A percentile compares a stretch with the other conserved stretches of the same genome.
Conservation (phyloP, 2,888 invertebrate genomes). For the Serrognathus titanus region DNA sequence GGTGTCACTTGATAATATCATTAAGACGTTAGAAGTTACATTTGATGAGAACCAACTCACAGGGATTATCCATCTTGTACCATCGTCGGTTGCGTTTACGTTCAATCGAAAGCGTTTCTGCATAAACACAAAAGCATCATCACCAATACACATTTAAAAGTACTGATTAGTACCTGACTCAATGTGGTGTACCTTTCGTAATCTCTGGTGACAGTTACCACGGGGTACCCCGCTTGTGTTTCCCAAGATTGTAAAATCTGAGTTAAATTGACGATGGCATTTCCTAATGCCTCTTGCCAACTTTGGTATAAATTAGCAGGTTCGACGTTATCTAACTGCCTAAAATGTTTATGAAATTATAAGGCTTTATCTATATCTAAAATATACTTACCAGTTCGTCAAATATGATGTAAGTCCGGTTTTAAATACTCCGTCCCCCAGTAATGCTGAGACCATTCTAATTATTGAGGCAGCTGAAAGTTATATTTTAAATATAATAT, state of each 20-base stretch:
- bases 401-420: constrained; percentile 5
- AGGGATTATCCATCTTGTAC: constrained; percentile 8
- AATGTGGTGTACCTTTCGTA: too few species aligned
- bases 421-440: constrained; percentile 4
- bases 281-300: constrained; percentile 2
- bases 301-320: constrained; percentile 7
- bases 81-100: constrained; percentile 43
- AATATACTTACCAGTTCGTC: background rate
- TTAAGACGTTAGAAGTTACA: background rate
- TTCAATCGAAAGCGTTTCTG: background rate
- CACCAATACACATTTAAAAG: too few species aligned
- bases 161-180: too few species aligned
- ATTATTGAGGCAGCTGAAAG: constrained; percentile 13
- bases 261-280: constrained; percentile 5
- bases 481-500: too few species aligned
- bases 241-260: constrained; percentile 13
- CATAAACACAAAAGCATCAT: background rate
- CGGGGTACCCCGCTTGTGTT: constrained; percentile 20
- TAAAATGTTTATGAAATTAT: background rate
- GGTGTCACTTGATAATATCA: background rate
- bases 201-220: constrained; percentile 17
- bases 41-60: constrained; percentile 6
- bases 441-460: constrained; percentile 9
- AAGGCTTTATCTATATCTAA: background rate
- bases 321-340: constrained; percentile 4